Conservation (phyloP, 2,888 invertebrate species). For the Drosophila buzzatii region DNA sequence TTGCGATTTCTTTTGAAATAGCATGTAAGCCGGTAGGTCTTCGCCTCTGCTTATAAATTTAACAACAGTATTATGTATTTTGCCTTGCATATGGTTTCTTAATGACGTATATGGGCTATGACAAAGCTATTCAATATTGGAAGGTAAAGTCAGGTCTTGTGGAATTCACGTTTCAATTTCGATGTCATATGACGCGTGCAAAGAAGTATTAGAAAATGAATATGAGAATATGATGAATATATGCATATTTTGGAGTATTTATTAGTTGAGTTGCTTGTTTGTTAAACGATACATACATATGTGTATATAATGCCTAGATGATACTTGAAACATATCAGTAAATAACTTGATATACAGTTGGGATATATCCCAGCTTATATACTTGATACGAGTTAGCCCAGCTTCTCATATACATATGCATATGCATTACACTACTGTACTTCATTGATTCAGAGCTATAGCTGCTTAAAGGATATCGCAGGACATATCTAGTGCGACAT, state of each 20-base stretch:
- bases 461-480: background rate
- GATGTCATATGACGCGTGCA: too few species aligned
- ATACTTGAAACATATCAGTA: background rate
- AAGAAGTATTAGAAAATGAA: background rate
- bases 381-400: too few species aligned
- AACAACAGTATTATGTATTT: too few species aligned
- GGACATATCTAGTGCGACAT: background rate
- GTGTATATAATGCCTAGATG: too few species aligned
- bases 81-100: too few species aligned
- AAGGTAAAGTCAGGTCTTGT: too few species aligned
- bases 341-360: background rate
- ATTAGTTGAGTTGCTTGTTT: background rate
- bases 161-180: too few species aligned
- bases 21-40: background rate
- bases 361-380: too few species aligned
- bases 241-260: background rate
- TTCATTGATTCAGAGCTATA: background rate
- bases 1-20: background rate
- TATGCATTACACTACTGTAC: background rate
- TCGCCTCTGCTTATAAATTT: too few species aligned
- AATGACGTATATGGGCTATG: too few species aligned
- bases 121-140: too few species aligned
- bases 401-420: background rate
- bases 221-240: background rate
- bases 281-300: background rate